Evolutionary conservation across 2,113 vertebrate genomes (phyloP), one percentile per base, ranked within the genome.

Genomic region (Crotalus horridus): DNA sequence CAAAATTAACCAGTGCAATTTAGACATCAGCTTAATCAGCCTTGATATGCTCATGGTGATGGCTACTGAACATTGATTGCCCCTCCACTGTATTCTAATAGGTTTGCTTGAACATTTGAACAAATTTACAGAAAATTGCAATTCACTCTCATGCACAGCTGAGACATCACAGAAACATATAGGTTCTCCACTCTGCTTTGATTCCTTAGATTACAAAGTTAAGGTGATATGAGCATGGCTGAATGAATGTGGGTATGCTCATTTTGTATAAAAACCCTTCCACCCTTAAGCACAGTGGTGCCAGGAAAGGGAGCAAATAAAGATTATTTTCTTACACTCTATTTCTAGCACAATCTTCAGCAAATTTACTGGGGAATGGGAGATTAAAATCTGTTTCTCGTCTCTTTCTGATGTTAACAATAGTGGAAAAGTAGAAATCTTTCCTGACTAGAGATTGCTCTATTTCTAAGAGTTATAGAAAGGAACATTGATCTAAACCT

Each of bases 1-100:
- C 2, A 58, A 94, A 95, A 94, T 94, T 94, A 93, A 88, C 11
- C 4, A 91, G 12, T 17, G n/a, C 26, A 93, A 43, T 39, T 94
- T 94, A 55, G 93, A 55, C 93, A 56, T n/a, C 91, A 85, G 6
- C 4, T 89, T 8, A 24, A 86, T 91, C 87, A 91, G 8, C 33
- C 87, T 95, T 95, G 93, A 91, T 15, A 21, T 94, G 87, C 26
- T 93, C 55, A 91, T 94, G 58, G 55, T 87, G 3, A 54, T 91
- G 2, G 26, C 39, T 43, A 51, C 1, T 51, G 55, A 56, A 92
- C 0, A 15, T 91, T 91, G 91, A 4, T 33, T 12, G 91, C 87
- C 11, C 86, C 81, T 91, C n/a, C 74, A 21, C 85, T 15, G 10
- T 26, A 89, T 95, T 95, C 92, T 74, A 17, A 89, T 92, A 7